phyloP scores from a whole-genome alignment of 2,113 vertebrate genomes.

The Microcebus tavaratra region DNA sequence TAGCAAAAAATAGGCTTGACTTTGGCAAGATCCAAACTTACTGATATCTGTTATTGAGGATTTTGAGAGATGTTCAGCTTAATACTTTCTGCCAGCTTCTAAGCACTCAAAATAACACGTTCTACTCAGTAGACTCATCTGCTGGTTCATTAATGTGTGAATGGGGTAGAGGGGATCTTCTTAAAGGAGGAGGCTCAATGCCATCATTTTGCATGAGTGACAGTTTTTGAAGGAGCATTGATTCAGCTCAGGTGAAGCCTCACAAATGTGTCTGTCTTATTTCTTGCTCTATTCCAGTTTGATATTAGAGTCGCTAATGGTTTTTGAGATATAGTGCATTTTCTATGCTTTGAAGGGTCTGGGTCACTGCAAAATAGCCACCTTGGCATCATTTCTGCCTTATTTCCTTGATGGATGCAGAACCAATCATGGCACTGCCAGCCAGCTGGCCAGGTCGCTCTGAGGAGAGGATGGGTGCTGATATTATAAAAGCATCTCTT shows the following conservation, averaged over 20 bases:
- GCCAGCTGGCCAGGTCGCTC: neutral
- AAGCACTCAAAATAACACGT: neutral
- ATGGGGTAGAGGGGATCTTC: neutral
- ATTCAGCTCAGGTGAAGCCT: neutral
- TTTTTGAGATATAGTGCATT: neutral
- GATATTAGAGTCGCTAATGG: neutral
- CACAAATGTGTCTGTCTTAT: neutral
- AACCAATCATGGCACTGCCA: neutral
- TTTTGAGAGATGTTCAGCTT: slow-evolving; percentile 22
- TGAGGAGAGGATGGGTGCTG: neutral
- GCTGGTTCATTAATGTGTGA: neutral
- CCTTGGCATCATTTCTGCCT: slow-evolving; percentile 23
- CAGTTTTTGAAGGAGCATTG: neutral
- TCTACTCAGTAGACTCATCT: neutral
- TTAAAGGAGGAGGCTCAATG: neutral
- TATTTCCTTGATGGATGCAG: slow-evolving; percentile 40
- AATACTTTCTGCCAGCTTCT: neutral
- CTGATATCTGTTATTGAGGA: neutral
- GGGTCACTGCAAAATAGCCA: neutral
- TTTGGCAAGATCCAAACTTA: slow-evolving; percentile 30
- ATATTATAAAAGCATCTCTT: neutral
- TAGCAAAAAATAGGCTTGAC: neutral
- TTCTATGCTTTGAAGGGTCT: neutral
- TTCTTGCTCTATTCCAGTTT: neutral
- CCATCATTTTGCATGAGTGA: neutral